phyloP scores from a whole-genome alignment of 2,113 vertebrate genomes.

The Alaudala cheleensis region DNA sequence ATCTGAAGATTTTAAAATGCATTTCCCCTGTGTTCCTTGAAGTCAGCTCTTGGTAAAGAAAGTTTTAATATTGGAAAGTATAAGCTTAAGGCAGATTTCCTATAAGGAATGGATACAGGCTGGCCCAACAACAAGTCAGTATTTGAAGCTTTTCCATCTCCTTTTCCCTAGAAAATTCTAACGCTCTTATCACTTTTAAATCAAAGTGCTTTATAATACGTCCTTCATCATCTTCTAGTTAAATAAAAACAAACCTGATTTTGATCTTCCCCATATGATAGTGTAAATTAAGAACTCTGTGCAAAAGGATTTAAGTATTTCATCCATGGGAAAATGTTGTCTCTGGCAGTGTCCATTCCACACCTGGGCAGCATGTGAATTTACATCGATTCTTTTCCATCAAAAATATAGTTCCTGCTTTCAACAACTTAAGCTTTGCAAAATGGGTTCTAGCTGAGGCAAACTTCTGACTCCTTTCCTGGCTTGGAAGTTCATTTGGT shows the following conservation, averaged over 20 bases:
- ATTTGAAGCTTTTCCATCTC: not conserved
- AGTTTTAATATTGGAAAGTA: not conserved
- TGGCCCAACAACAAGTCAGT: not conserved
- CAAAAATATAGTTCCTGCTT: not conserved
- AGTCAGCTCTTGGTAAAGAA: not conserved
- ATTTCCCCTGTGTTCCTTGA: not conserved
- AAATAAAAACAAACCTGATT: not conserved
- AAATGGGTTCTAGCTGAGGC: not conserved
- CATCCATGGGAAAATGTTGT: not conserved
- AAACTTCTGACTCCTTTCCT: not conserved
- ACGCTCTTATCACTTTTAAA: not conserved
- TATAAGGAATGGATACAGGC: not conserved
- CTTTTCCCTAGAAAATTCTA: not conserved
- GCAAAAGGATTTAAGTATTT: not conserved
- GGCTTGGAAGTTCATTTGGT: not conserved
- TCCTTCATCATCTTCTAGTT: not conserved
- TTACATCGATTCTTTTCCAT: not conserved
- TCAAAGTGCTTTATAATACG: not conserved
- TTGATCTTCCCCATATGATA: not conserved
- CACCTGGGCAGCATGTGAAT: not conserved
- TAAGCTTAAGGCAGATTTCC: not conserved
- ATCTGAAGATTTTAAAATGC: not conserved
- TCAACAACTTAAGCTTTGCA: not conserved
- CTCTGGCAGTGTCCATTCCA: not conserved
- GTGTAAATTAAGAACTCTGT: not conserved